Evolutionary conservation across 1,140 invertebrate genomes (phyloP), one percentile per base, ranked within the genome.

Genomic region (Agrypnia vestita): DNA sequence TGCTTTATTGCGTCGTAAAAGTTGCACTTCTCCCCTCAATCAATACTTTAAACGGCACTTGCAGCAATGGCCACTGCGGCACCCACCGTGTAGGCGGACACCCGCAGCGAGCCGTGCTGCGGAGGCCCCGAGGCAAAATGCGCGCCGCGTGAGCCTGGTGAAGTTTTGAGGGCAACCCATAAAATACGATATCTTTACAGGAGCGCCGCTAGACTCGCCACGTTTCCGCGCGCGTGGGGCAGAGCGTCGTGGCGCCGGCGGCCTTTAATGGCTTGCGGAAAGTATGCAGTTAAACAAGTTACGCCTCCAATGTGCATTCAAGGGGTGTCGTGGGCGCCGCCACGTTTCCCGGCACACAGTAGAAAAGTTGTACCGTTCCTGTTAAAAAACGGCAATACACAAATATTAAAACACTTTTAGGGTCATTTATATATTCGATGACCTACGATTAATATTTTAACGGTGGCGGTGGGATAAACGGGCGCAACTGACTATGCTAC

Each of bases 201-300:
- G 15, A 7, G 19, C 21, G 4, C 7, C 59, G 56, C 6, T 61
- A 61, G 17, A 61, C 15, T 4, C n/a, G 7, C 19, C 19, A 21
- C 4, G 59, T 12, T 21, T 61, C 56, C 4, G 4, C 17, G 6
- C 10, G 8, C 25, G 21, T n/a, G n/a, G 25, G 49, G 4, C 67
- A 15, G 6, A 51, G 64, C 51, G 62, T 51, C 64, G 25, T 59
- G 80, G 80, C 80, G 80, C 80, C 80, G 74, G 21, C 77, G 76
- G 71, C 76, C 61, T 82, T 82, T 82, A 82, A 82, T 74, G 80
- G 77, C 53, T 82, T 82, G 77, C 80, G 77, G 80, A 59, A 82
- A 82, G 64, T 82, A 82, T 79, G 80, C 80, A 82, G 71, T 79
- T 79, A 79, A 79, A 73, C 74, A 78, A 21, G 19, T 67, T 64